phyloP scores from a whole-genome alignment of 2,888 invertebrate species.

The Meganola albula region DNA sequence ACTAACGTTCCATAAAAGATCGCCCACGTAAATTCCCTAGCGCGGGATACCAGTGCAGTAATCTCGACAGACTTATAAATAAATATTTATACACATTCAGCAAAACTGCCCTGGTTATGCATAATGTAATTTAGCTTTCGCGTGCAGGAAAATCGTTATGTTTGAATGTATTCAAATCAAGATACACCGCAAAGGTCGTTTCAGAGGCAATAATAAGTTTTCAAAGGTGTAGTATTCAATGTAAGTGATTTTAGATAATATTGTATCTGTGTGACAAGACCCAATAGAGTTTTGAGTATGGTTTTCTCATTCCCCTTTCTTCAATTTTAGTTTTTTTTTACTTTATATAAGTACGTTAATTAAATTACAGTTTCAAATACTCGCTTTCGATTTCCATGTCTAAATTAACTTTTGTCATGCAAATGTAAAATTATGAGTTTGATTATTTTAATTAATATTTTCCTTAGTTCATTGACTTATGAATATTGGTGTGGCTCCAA shows the following conservation, averaged over 20 bases:
- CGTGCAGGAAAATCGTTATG: conserved; percentile 26
- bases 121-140: conserved; percentile 30
- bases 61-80: conserved; percentile 23
- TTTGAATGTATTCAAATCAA: conserved; percentile 28
- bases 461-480: too few species aligned
- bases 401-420: conserved; percentile 10
- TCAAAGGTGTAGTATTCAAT: conserved; percentile 12
- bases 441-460: conserved; percentile 1
- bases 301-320: too few species aligned
- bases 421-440: conserved; percentile 1
- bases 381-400: too few species aligned
- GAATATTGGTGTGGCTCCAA: too few species aligned
- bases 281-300: too few species aligned
- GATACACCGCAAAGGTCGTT: conserved; percentile 17
- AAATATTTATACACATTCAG: conserved; percentile 25
- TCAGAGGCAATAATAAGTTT: conserved; percentile 17
- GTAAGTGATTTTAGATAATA: conserved; percentile 3
- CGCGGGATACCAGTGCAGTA: conserved; percentile 21
- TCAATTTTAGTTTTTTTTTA: too few species aligned
- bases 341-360: too few species aligned
- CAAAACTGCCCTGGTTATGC: conserved; percentile 20
- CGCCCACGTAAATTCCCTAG: conserved; percentile 20
- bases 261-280: too few species aligned
- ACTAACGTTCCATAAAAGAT: conserved; percentile 33
- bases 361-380: too few species aligned